Evolutionary conservation across 2,797 vertebrate species (phyloP), one percentile per base, ranked within the genome.

Genomic region (Coendou prehensilis): DNA sequence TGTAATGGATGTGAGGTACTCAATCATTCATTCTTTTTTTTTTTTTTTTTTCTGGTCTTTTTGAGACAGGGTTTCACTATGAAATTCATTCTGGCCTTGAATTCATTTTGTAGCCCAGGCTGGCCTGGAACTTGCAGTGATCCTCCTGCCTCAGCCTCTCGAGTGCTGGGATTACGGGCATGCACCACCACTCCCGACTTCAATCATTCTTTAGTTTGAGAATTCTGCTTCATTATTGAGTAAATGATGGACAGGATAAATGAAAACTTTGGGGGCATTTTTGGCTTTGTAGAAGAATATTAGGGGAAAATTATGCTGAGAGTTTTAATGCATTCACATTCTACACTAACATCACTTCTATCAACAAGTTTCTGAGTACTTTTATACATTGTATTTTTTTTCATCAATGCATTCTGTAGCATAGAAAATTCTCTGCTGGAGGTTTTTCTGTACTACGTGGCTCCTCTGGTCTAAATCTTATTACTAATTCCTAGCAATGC

Each of bases 191-290:
- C 13, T 9, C 52, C 52, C 9, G 13, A 13, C 52, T 54, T 85
- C 86, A 50, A 7, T 33, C 56, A 71, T 84, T 89, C 67, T 73
- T 89, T 17, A 82, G 52, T 41, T 81, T 86, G 92, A 94, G 63
- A 45, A 63, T 80, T 86, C 64, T 75, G 10, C 14, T 92, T 61
- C 73, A 47, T 52, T 73, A 83, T 23, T 79, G 69, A 52, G 20
- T 93, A 89, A 80, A 78, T 6, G 20, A 52, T 73, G 61, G 61
- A 45, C 15, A 84, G 9, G 11, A n/a, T 45, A 67, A 67, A 54
- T 61, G 69, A 79, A 86, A 50, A 91, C 11, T 64, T n/a, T 0
- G 3, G 2, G 64, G 47, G 0, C 17, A 54, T 59, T 61, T 93
- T 28, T 9, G 87, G 57, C 82, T 73, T 23, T 28, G 37, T 47